A percentile compares a stretch with the other conserved stretches of the same genome.
These are phyloP conservation scores for Euzophera pinguis DNA, from an alignment of 2,888 invertebrate genomes.

Conservation along the genomic window DNA sequence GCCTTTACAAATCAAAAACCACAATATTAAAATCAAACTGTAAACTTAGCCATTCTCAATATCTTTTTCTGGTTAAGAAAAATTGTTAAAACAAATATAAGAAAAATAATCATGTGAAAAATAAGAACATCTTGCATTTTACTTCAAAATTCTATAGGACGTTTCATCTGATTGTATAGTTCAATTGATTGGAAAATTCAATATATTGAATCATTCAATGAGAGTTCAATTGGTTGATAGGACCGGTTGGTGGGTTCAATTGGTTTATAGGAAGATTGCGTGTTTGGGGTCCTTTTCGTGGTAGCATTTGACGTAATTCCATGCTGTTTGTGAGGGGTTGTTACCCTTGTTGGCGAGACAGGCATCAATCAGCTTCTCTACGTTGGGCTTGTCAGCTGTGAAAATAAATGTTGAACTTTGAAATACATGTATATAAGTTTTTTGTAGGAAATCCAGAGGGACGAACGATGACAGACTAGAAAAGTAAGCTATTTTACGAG, in stretches of 20 bases:
- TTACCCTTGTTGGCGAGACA: slow-evolving; percentile 71
- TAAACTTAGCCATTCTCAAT: neutral
- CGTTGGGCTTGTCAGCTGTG: slow-evolving; percentile 63
- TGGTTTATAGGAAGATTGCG: slow-evolving; percentile 61
- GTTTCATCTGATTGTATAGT: neutral
- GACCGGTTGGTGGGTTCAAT: neutral
- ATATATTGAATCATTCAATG: neutral
- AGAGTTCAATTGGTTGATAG: neutral
- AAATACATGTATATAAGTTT: no score
- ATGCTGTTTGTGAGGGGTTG: slow-evolving; percentile 70
- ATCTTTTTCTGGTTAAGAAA: neutral
- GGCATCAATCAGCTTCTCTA: slow-evolving; percentile 68
- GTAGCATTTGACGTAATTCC: slow-evolving; percentile 77
- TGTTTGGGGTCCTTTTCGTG: slow-evolving; percentile 77
- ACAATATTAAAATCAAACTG: neutral
- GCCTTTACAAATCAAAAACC: slow-evolving; percentile 1
- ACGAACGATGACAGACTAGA: no score
- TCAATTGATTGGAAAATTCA: neutral
- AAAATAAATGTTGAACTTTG: slow-evolving; percentile 13
- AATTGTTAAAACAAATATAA: neutral
- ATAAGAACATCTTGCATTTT: neutral
- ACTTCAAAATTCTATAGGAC: neutral
- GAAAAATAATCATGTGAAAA: neutral
- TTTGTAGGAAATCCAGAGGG: no score
- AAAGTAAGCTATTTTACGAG: no score